These are phyloP conservation scores for Montifringilla adamsi DNA, from an alignment of 2,113 vertebrate species.

Conservation along the genomic window DNA sequence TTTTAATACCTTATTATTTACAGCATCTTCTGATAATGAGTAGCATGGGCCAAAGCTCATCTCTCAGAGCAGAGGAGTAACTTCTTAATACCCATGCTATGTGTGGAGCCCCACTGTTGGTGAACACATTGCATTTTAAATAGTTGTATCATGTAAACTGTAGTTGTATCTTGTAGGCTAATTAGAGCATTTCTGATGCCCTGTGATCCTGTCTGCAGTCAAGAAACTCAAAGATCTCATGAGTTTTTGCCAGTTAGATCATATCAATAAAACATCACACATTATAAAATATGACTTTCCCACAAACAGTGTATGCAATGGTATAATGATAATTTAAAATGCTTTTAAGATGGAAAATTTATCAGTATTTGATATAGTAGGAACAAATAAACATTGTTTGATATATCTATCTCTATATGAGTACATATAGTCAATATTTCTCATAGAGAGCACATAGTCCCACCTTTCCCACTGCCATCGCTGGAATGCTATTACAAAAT, in stretches of 20 bases:
- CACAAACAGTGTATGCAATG: not conserved
- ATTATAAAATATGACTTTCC: not conserved
- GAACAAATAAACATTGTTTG: not conserved
- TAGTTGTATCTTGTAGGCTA: too few species aligned
- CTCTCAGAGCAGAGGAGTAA: not conserved
- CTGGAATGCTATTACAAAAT: not conserved
- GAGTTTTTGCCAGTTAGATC: not conserved
- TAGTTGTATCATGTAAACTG: rapidly evolving
- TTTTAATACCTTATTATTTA: not conserved
- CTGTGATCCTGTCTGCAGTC: rapidly evolving
- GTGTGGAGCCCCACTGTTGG: not conserved
- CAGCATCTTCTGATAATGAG: not conserved
- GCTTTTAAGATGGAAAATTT: not conserved
- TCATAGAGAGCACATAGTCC: not conserved
- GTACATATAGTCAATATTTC: not conserved
- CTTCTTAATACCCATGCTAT: not conserved
- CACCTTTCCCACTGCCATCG: not conserved
- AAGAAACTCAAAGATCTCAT: not conserved
- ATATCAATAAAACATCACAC: not conserved
- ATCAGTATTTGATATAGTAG: not conserved
- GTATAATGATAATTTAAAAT: not conserved
- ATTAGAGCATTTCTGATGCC: not conserved
- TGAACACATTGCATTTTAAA: not conserved
- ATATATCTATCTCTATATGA: not conserved
- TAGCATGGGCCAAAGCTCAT: not conserved